Evolutionary conservation across 92 coral and sea anemone species (phyloP).

Genomic region (Porites evermanni): DNA sequence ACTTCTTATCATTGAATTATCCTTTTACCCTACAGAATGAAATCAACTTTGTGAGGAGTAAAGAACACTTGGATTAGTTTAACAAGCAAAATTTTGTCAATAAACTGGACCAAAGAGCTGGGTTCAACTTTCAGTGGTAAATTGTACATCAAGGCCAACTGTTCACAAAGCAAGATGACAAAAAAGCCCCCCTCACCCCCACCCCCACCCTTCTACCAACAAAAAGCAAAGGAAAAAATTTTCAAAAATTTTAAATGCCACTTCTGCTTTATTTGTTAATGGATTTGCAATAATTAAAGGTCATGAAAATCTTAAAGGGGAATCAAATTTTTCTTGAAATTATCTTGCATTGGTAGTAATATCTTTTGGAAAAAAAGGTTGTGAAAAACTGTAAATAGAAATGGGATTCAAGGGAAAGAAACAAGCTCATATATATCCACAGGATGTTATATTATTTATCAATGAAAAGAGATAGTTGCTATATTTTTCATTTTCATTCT

Average conservation of each 20-base stretch:
- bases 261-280: background rate
- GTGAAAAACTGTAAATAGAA: background rate
- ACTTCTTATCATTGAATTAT: background rate
- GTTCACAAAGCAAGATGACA: background rate
- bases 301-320: background rate
- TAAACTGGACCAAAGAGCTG: no score
- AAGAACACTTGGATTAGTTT: slow-evolving; percentile 28
- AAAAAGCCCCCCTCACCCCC: no score
- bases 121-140: no score
- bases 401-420: background rate
- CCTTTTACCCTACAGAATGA: slow-evolving; percentile 6
- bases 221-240: background rate
- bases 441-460: background rate
- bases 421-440: background rate
- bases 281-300: background rate
- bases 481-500: background rate
- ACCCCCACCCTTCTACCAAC: background rate
- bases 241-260: background rate
- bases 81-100: background rate
- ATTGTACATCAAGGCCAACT: no score
- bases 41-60: slow-evolving; percentile 35
- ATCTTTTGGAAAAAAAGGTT: background rate
- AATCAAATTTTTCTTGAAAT: background rate
- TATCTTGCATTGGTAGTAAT: background rate
- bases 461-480: background rate